phyloP scores from a whole-genome alignment of 1,140 invertebrate species.

The Mycetomoellerius zeteki region DNA sequence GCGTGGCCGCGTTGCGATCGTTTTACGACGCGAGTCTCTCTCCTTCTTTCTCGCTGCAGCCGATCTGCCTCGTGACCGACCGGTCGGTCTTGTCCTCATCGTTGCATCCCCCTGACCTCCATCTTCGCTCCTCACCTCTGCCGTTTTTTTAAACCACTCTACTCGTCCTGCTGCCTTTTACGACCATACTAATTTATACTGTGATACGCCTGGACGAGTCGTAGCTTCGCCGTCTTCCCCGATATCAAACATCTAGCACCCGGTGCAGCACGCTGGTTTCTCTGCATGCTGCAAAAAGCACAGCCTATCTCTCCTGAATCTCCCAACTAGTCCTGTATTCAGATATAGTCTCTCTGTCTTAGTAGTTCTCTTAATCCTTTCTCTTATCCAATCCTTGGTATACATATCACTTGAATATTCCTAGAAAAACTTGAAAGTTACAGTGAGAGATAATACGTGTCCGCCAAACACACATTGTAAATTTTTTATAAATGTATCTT shows the following conservation, averaged over 20 bases:
- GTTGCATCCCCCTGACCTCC: constrained; percentile 65
- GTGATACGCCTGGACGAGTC: constrained; percentile 56
- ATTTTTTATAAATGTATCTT: neutral
- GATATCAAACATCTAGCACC: constrained; percentile 47
- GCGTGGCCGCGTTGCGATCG: constrained; percentile 64
- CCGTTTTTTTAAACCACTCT: constrained; percentile 10
- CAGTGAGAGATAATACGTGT: neutral
- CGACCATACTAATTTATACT: constrained; percentile 67
- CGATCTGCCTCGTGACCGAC: constrained; percentile 51
- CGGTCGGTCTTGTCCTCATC: constrained; percentile 59
- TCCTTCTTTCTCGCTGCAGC: neutral
- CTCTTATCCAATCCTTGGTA: neutral
- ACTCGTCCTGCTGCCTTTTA: constrained; percentile 46
- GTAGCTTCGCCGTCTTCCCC: constrained; percentile 25
- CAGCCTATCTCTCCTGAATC: constrained; percentile 28
- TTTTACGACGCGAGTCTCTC: constrained; percentile 46
- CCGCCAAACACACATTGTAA: neutral
- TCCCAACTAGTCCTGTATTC: constrained; percentile 12
- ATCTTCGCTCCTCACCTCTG: constrained; percentile 40
- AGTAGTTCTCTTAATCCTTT: constrained; percentile 24
- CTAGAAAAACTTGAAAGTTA: constrained; percentile 29
- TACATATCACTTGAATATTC: constrained; percentile 8
- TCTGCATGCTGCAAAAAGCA: constrained; percentile 14
- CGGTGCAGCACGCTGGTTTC: constrained; percentile 7
- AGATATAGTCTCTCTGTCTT: constrained; percentile 12